Conservation (phyloP, 2,888 invertebrate genomes). For the Sclerodermus sp. region DNA sequence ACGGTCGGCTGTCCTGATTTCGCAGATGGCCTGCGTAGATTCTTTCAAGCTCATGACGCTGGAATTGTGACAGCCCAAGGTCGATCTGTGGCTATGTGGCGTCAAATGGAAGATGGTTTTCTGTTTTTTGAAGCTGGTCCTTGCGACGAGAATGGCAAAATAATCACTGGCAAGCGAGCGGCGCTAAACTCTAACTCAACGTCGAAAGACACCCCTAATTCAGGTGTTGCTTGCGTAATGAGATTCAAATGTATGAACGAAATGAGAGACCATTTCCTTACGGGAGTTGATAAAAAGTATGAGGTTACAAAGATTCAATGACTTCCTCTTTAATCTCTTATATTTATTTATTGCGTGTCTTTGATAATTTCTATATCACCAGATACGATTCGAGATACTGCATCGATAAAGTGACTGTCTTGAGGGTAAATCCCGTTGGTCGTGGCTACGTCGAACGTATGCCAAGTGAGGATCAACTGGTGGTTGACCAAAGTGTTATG, state of each 20-base stretch:
- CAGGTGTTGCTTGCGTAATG: conserved; percentile 39
- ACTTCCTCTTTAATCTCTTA: too few relatives aligned
- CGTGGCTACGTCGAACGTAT: conserved; percentile 22
- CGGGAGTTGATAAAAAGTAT: conserved; percentile 28
- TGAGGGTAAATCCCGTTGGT: conserved; percentile 31
- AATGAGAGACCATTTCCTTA: conserved; percentile 31
- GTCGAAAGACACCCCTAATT: background rate
- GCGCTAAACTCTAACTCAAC: background rate
- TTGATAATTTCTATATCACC: too few relatives aligned
- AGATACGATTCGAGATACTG: conserved; percentile 41
- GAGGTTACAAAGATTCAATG: too few relatives aligned
- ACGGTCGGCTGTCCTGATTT: conserved; percentile 39
- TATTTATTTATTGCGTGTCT: too few relatives aligned
- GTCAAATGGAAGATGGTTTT: conserved; percentile 54
- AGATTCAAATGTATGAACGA: conserved; percentile 35
- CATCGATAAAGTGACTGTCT: conserved; percentile 39
- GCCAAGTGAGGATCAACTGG: conserved; percentile 5
- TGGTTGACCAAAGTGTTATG: conserved; percentile 29
- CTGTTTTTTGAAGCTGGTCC: conserved; percentile 66
- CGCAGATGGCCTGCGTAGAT: conserved; percentile 50
- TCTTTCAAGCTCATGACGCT: conserved; percentile 52
- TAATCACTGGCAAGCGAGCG: background rate
- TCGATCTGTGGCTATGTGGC: conserved; percentile 64
- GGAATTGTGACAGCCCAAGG: conserved; percentile 65
- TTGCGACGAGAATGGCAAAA: conserved; percentile 62